Base-by-base conservation (phyloP, 2,888 invertebrate species). In the Stenichneumon culpator region DNA sequence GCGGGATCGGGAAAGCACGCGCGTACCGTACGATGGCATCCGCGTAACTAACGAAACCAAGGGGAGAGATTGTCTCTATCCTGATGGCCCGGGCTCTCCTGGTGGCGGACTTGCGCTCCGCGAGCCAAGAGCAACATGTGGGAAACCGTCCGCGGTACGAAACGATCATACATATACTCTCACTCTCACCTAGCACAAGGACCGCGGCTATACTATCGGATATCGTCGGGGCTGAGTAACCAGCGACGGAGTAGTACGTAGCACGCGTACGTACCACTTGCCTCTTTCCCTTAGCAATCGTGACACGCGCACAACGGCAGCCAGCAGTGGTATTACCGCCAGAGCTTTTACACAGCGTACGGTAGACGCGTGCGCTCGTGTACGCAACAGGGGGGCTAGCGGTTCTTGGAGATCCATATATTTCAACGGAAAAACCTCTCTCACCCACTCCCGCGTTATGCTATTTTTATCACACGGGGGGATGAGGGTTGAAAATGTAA, bases 51-150 rank as follows among this genome's bases (percentile, higher is more conserved):
- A 78, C 80, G 70, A 86, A 91, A 86, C 86, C 87, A 83, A 88
- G 90, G 90, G 87, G 88, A 87, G 84, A 87, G 88, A 82, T 87
- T 86, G 87, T 89, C 90, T 92, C 90, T 92, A 88, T 92, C 90
- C 82, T 91, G 92, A 90, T 92, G 92, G 93, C 93, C 93, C 93
- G 93, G 93, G 93, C 91, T 82, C 82, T 84, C 90, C 92, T 90
- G 90, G 86, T 70, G 67, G 90, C 92, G 91, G 93, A 93, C 93
- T 93, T 93, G 93, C 93, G 93, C 93, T 91, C 91, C 91, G 90
- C 91, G 91, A 90, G 88, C 91, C 88, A 92, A 89, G 92, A 93
- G 93, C 93, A 93, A 93, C 93, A 93, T 93, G 93, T 93, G 93
- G 93, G 89, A 93, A 86, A 89, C 87, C 90, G 89, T 89, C 86